Base-by-base conservation (phyloP, 2,888 invertebrate species). In the Nezara viridula region DNA sequence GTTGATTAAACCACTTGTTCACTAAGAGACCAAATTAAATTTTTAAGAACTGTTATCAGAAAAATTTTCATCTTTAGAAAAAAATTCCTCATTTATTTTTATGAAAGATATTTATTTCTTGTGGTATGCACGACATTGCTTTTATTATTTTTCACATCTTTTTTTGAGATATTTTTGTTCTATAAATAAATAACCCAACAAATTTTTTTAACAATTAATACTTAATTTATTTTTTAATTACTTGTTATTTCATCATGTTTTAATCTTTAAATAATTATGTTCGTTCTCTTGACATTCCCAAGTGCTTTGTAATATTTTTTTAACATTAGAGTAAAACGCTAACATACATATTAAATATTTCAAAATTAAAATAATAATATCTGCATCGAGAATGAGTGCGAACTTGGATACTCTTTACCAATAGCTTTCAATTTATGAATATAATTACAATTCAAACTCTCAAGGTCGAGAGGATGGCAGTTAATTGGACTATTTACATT, bases 401-500 rank as follows among this genome's bases (percentile, higher is more conserved):
- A 73, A 73, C 6, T 37, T 37, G 2, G 32, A 27, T 32, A 73
- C 19, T 73, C 66, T 73, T 73, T 37, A 37, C 32, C 66, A 32
- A 73, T 73, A 73, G 6, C 37, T n/a, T 73, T 73, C 32, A 12
- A 37, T 37, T 73, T 73, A 37, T 73, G 5, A 73, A 73, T 73
- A 73, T 73, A 37, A 73, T 73, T 73, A 73, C 66, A 32, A 37
- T 73, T 73, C 66, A 73, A 37, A 73, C 66, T 73, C 66, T 37
- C 66, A 1, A 9, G 1, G 16, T 37, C 2, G 81, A 40, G 81
- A 81, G 44, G 24, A 81, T 81, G 81, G 44, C 40, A 44, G 40
- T 81, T 81, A 81, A 44, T 81, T 44, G 40, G 40, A 81, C 44
- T 81, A 81, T 81, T 44, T 81, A 81, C 81, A 81, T 81, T 81